Evolutionary conservation across 1,140 invertebrate genomes (phyloP).

Genomic region (Coelopa frigida): DNA sequence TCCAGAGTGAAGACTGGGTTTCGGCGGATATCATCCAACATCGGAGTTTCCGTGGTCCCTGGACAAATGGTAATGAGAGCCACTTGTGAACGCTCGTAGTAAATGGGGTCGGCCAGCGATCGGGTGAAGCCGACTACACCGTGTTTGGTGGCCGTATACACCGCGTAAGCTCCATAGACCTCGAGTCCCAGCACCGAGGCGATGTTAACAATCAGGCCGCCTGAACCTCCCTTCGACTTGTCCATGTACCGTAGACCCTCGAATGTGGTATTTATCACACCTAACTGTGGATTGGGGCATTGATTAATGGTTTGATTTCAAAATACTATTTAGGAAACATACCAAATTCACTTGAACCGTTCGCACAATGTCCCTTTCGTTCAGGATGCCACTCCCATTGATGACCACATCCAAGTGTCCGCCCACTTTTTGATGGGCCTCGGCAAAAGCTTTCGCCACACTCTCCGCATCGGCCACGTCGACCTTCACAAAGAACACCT

Average conservation of each 20-base stretch:
- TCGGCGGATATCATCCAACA: too few species aligned
- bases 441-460: not conserved
- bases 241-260: constrained; percentile 40
- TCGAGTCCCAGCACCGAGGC: constrained; percentile 51
- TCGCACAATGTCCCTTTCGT: not conserved
- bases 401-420: constrained; percentile 2
- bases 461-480: constrained; percentile 2
- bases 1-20: too few species aligned
- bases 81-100: too few species aligned
- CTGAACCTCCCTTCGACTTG: constrained; percentile 48
- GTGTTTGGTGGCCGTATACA: constrained; percentile 43
- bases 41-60: too few species aligned
- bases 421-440: not conserved
- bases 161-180: constrained; percentile 22
- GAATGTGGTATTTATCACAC: constrained; percentile 5
- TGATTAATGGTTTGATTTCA: not conserved
- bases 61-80: too few species aligned
- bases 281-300: not conserved
- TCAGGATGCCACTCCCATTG: constrained; percentile 5
- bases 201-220: constrained; percentile 54
- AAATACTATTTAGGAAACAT: not conserved
- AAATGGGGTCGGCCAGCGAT: constrained; percentile 23
- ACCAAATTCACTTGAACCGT: constrained; percentile 10
- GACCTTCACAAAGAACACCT: not conserved
- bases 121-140: constrained; percentile 41